Evolutionary conservation across 2,888 invertebrate species (phyloP).

Genomic region (Tromatobia lineatoria): DNA sequence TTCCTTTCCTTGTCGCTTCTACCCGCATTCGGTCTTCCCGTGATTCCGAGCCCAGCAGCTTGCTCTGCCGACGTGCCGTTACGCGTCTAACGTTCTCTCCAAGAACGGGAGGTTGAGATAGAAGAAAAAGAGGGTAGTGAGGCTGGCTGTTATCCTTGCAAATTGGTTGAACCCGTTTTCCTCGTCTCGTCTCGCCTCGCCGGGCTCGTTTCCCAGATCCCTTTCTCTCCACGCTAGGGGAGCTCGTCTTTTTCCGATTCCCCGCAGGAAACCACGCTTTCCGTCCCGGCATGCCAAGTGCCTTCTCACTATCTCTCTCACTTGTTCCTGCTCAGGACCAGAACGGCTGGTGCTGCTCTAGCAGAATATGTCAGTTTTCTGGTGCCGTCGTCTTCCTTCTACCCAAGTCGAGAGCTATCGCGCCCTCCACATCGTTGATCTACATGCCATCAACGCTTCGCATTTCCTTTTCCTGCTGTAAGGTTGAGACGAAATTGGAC

Average conservation of each 20-base stretch:
- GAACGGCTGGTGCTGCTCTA: constrained; percentile 34
- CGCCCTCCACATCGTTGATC: constrained; percentile 27
- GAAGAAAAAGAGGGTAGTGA: constrained; percentile 43
- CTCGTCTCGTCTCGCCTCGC: constrained; percentile 45
- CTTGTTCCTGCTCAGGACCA: neutral
- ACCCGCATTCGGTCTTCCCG: constrained; percentile 66
- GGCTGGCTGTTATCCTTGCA: constrained; percentile 65
- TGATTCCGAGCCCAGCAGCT: constrained; percentile 53
- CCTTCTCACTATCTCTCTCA: neutral
- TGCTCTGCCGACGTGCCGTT: constrained; percentile 51
- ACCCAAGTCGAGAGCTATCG: constrained; percentile 18
- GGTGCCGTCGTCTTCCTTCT: constrained; percentile 39
- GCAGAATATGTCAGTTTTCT: constrained; percentile 50
- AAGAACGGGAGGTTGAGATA: constrained; percentile 29
- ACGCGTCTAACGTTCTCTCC: constrained; percentile 53
- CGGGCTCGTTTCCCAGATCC: constrained; percentile 40
- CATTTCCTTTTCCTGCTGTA: constrained; percentile 24
- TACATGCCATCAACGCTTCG: constrained; percentile 41
- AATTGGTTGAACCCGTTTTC: constrained; percentile 61
- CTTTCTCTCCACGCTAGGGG: constrained; percentile 36
- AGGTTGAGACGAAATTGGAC: constrained; percentile 24
- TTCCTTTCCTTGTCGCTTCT: constrained; percentile 53
- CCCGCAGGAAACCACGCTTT: constrained; percentile 51
- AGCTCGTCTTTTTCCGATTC: constrained; percentile 54
- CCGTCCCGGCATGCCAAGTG: constrained; percentile 52